Base-by-base conservation (phyloP, 2,113 vertebrate genomes). In the Gasterosteus aculeatus region DNA sequence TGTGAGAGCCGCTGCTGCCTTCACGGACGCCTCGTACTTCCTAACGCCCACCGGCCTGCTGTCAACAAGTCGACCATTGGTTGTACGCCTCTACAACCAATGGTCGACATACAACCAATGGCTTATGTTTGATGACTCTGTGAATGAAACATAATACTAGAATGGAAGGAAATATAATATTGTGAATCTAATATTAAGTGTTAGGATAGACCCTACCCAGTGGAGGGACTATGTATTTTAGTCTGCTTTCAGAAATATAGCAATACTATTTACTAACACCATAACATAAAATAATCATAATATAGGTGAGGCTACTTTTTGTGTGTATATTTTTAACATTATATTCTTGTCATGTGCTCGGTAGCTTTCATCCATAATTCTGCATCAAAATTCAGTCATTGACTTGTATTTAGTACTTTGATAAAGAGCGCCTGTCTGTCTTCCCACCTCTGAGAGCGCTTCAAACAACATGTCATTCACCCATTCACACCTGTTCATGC, bases 1-100 rank as follows among this genome's bases (percentile, higher is more conserved):
- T 62, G 61, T 69, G 83, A 77, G 77, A 63, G 67, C 44, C 77
- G 1, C 58, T 88, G 88, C 4, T 83, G 81, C 87, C 31, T 89
- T 91, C 84, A 88, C 0, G 71, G 26, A 3, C 5, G 1, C 49
- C 79, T 69, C 83, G 87, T 39, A 81, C 18, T 59, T 87, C 10
- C 41, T 9, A 60, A 4, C 0, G 9, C 9, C 39, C 0, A 1
- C 6, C 29, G 10, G 59, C 57, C 22, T 62, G 46, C 35, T 31
- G 58, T 60, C 70, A 65, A 14, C n/a, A 19, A 44, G 2, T 10
- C 57, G 12, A 18, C 2, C 3, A n/a, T 5, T 5, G 14, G 3
- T 35, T 10, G 61, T n/a, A 7, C 26, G 22, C 22, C 22, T 26
- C 22, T 26, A 26, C 22, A 26, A 26, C 22, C 22, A 26, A 26